phyloP scores from a whole-genome alignment of 2,888 invertebrate species.

The Spialia ferax region DNA sequence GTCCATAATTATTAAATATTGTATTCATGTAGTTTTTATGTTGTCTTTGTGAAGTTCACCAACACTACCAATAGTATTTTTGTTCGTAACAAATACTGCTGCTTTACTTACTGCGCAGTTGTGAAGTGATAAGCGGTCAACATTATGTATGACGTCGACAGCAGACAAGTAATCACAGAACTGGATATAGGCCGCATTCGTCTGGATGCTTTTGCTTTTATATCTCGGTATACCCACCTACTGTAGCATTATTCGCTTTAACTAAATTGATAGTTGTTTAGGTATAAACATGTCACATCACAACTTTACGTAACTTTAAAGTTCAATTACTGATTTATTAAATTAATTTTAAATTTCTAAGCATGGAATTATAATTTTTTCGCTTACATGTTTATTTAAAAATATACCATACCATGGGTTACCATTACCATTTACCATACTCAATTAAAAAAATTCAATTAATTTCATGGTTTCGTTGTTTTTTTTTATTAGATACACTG shows the following conservation, averaged over 20 bases:
- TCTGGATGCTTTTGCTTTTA: constrained; percentile 37
- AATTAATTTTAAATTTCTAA: too few species aligned
- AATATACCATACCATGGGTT: too few species aligned
- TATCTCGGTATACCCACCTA: neutral
- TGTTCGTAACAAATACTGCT: neutral
- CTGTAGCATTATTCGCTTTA: too few species aligned
- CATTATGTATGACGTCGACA: constrained; percentile 56
- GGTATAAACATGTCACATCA: too few species aligned
- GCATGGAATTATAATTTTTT: too few species aligned
- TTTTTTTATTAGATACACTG: neutral
- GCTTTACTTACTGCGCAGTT: constrained; percentile 72
- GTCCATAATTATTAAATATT: too few species aligned
- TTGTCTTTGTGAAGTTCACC: neutral
- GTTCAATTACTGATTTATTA: too few species aligned
- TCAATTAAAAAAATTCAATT: too few species aligned
- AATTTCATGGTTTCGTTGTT: neutral
- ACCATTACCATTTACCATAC: too few species aligned
- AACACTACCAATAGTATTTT: neutral
- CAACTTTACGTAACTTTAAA: too few species aligned
- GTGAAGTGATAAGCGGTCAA: constrained; percentile 73
- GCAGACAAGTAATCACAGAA: constrained; percentile 49
- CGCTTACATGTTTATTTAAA: too few species aligned
- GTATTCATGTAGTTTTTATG: neutral
- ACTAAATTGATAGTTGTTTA: neutral
- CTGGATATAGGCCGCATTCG: constrained; percentile 50